phyloP scores from a whole-genome alignment of 2,113 vertebrate species.

The Myotis brandtii region DNA sequence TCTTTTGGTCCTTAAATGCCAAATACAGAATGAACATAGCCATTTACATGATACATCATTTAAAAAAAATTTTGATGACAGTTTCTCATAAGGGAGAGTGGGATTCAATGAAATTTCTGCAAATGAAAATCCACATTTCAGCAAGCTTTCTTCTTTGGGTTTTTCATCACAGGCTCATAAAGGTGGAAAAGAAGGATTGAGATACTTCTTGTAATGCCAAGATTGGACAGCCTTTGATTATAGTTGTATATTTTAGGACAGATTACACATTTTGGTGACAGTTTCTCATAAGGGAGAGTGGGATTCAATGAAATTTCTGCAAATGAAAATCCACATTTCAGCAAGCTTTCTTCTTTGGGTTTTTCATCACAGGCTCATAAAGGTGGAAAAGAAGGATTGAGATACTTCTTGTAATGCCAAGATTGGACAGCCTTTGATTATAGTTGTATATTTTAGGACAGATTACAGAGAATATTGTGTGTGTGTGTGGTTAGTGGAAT shows the following conservation, averaged over 20 bases:
- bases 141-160: not conserved
- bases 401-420: not conserved
- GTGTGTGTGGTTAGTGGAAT: not conserved
- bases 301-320: slow-evolving; percentile 25
- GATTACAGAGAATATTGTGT: not conserved
- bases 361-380: not conserved
- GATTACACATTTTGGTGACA: not conserved
- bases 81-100: not conserved
- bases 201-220: not conserved
- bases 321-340: slow-evolving; percentile 2
- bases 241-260: not conserved
- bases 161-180: not conserved
- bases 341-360: not conserved
- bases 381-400: not conserved
- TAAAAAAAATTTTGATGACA: not conserved
- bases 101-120: slow-evolving; percentile 25
- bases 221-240: not conserved
- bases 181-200: not conserved
- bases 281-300: not conserved
- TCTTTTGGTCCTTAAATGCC: not conserved
- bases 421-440: not conserved
- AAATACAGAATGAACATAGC: not conserved
- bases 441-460: not conserved
- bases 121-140: slow-evolving; percentile 2
- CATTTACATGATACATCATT: not conserved